Base-by-base conservation (phyloP, 1,140 invertebrate species). In the Drosophila takahashii region DNA sequence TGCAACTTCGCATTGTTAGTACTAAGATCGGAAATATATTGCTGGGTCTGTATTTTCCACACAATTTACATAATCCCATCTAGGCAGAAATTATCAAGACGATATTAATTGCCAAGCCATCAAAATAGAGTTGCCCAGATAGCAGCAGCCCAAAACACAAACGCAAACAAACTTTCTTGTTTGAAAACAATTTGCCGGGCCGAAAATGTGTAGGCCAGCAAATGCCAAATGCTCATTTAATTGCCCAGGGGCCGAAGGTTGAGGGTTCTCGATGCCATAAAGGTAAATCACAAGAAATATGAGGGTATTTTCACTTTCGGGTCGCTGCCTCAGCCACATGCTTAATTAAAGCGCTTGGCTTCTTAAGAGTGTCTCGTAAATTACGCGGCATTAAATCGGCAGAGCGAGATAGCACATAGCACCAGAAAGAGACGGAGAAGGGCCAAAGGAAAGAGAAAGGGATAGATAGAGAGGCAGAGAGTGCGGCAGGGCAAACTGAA, bases 341-440 rank as follows among this genome's bases (percentile, higher is more conserved):
- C 84, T 87, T 87, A 87, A 87, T 87, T 87, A 87, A 87, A 87
- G 84, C 84, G 76, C 76, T 87, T 89, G 79, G 70, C 80, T 87
- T 84, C 84, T 87, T 89, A 89, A 87, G 84, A 89, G 79, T 89
- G 79, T 89, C 79, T 87, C 84, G 84, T 87, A 87, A 87, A 87
- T 87, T 79, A 87, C 79, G 80, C 67, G 72, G 84, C 85, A 87
- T 89, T 87, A 87, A 87, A 87, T 89, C 79, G 67, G 51, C 42
- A 48, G 65, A 70, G 51, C 50, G 26, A 70, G 64, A 67, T 65
- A 48, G 66, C 11, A n/a, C 16, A 45, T 47, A 29, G 39, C 22
- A 13, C 5, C 51, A 27, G 52, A 45, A 29, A 34, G 52, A n/a
- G 58, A 34, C 8, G 16, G 27, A 2, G 15, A 26, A 3, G 4